Evolutionary conservation across 1,140 invertebrate genomes (phyloP), one percentile per base, ranked within the genome.

Genomic region (Diorhabda elongata): DNA sequence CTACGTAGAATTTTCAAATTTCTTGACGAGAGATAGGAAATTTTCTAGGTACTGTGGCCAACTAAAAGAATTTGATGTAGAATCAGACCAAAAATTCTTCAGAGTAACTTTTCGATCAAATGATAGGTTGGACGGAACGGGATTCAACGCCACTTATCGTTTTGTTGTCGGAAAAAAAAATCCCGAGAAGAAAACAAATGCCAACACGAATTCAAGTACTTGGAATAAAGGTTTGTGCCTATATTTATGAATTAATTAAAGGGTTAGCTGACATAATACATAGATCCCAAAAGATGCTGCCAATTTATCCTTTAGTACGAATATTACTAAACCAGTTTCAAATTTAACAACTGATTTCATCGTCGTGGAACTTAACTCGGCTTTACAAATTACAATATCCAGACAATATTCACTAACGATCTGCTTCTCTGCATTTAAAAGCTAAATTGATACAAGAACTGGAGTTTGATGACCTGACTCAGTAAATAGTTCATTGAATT

Each of bases 1-100:
- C 81, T 97, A 92, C 80, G 90, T 98, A 45, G 94, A 97, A 81
- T 97, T 98, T 81, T 96, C 94, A 9, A 98, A 98, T 83, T 97
- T 91, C 76, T 89, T 94, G 87, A 88, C 90, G 67, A 83, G 86
- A 58, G 96, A 98, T 83, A 86, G 92, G 74, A 95, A 94, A 80
- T 94, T 92, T 80, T 86, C 87, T 26, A 85, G 93, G 77, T 90
- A 93, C 78, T 98, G 96, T 81, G 96, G 96, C 6, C 90, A 90
- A 76, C 82, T 88, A 78, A 88, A 88, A 71, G 89, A 91, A 74
- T 91, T 92, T 77, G 88, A 89, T 74, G 88, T 97, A 52, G 88
- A 90, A 71, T 98, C 95, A 8, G 96, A 98, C 77, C 87, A 91
- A 58, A 91, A 92, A 73, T 98, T 97, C 83, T 98, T 98, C 82